Evolutionary conservation across 1,140 invertebrate genomes (phyloP).

Genomic region (Drosophila navojoa): DNA sequence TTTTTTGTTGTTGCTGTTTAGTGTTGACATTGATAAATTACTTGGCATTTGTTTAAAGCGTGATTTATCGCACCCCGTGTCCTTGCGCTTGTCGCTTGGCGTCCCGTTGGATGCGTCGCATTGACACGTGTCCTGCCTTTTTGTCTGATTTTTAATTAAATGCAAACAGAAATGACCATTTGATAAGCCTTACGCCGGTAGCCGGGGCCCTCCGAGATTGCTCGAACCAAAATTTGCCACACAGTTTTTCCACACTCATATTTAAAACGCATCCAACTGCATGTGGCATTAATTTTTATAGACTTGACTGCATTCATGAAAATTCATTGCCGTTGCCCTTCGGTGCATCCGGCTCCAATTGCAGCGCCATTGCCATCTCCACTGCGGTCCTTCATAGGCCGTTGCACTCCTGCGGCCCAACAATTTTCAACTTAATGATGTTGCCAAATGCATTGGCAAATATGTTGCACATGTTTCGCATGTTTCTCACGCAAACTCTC

Average conservation of each 20-base stretch:
- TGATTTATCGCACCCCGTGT: constrained; percentile 76
- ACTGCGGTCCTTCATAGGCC: constrained; percentile 67
- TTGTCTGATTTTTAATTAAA: constrained; percentile 83
- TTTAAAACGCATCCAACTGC: constrained; percentile 77
- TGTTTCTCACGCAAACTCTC: constrained; percentile 44
- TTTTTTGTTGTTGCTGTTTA: constrained; percentile 37
- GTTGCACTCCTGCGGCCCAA: constrained; percentile 64
- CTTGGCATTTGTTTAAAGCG: constrained; percentile 78
- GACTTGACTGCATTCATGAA: constrained; percentile 81
- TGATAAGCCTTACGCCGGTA: constrained; percentile 52
- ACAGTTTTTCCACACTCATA: constrained; percentile 64
- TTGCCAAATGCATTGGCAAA: constrained; percentile 78
- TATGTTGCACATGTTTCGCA: constrained; percentile 55
- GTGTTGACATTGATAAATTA: constrained; percentile 83
- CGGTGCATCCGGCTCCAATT: constrained; percentile 8
- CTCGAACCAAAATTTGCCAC: background rate
- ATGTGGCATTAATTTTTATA: constrained; percentile 77
- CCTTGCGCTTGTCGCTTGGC: constrained; percentile 29
- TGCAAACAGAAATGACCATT: constrained; percentile 83
- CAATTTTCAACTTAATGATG: constrained; percentile 79
- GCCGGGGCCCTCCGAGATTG: background rate
- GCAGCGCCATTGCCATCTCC: constrained; percentile 5
- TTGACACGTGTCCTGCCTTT: constrained; percentile 79
- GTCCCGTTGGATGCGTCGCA: constrained; percentile 47
- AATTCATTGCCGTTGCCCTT: constrained; percentile 69